Base-by-base conservation (phyloP, 1,140 invertebrate genomes). In the Aphelinus atriplicis region DNA sequence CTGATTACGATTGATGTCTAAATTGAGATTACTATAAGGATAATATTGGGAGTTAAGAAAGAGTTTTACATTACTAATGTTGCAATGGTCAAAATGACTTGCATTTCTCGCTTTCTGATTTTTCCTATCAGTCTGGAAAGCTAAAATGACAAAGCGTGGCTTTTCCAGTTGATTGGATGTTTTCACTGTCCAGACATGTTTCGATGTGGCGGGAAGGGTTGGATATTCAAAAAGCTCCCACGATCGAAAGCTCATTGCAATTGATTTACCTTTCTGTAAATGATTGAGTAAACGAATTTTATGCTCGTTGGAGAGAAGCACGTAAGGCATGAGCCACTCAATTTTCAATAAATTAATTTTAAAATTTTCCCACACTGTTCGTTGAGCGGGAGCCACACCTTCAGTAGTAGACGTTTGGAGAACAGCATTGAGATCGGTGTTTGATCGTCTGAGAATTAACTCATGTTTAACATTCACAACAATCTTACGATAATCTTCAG, bases 11-110 rank as follows among this genome's bases (percentile, higher is more conserved):
- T 7, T 43, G 78, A 81, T 76, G 71, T 85, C 75, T 7, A 81
- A 57, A 72, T 83, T 80, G 45, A 84, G 65, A 78, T 83, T 79
- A 10, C 80, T 77, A 73, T 84, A 83, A 0, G 82, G 82, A 77
- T 80, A 84, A 70, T 67, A 76, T 78, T 79, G 64, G 7, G 81
- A 83, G 78, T 85, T 86, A 45, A 85, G 71, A 76, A 81, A 81
- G 6, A 86, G 43, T 65, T 83, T 81, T 0, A 84, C 68, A 77
- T 83, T 75, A n/a, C 45, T 68, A 6, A 83, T 26, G 46, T 78
- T 67, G 61, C 81, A 80, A 65, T 78, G 64, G 80, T 83, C 80
- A 73, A 83, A 83, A 45, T 56, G 2, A 48, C 73, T 76, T 6
- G 64, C 57, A 75, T 75, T 71, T 70, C 53, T 75, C 51, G 2